Percentiles rank a stretch among this genome's conserved stretches.
Evolutionary conservation across 2,113 vertebrate genomes (phyloP).

Genomic region (Chlorodrepanis virens): DNA sequence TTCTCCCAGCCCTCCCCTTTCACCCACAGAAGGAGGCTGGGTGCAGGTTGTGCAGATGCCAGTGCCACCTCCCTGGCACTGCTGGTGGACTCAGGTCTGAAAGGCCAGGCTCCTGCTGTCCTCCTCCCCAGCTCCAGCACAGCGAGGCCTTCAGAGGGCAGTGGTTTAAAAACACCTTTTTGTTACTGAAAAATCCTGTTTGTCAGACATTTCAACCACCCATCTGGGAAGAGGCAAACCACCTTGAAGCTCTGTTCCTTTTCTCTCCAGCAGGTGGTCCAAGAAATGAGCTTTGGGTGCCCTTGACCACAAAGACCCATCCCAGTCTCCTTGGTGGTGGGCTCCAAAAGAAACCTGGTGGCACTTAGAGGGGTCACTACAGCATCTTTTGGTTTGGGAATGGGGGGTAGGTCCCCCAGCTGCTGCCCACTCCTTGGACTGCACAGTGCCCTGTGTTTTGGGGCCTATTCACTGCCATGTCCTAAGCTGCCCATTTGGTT

Average conservation of each 20-base stretch:
- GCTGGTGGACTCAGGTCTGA: fast-evolving
- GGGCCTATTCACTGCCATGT: background rate
- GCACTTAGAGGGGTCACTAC: background rate
- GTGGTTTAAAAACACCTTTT: background rate
- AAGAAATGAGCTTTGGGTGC: fast-evolving
- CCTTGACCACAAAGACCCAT: fast-evolving
- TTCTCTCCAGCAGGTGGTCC: background rate
- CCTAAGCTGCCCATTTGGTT: background rate
- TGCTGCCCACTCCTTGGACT: background rate
- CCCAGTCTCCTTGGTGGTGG: background rate
- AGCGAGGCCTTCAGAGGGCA: background rate
- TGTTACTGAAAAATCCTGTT: background rate
- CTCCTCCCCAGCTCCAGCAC: background rate
- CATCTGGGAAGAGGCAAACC: background rate
- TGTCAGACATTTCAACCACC: background rate
- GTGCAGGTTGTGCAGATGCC: background rate
- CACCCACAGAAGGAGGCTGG: background rate
- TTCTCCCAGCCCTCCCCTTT: background rate
- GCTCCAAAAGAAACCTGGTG: background rate
- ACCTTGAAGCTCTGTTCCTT: background rate
- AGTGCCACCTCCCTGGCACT: background rate
- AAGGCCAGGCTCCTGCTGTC: background rate
- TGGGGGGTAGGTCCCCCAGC: background rate
- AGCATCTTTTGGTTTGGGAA: background rate
- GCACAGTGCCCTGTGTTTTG: background rate